A percentile compares a stretch with the other conserved stretches of the same genome.
These are phyloP conservation scores for Hippopotamyrus pictus DNA, from an alignment of 2,797 vertebrate species.

Conservation along the genomic window DNA sequence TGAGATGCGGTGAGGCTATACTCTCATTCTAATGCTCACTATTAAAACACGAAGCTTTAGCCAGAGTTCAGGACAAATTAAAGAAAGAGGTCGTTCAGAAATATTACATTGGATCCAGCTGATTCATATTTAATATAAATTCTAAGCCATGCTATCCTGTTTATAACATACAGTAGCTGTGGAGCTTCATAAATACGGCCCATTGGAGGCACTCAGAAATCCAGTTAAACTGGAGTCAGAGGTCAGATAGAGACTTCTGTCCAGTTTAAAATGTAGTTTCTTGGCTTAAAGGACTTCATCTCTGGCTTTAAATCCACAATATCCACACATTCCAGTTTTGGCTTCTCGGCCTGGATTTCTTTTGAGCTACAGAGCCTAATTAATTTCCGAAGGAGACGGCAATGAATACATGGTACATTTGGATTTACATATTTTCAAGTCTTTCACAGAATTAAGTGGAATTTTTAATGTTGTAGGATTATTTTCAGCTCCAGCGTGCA, in stretches of 20 bases:
- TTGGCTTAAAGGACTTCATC: neutral
- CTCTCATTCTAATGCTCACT: neutral
- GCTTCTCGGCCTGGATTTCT: neutral
- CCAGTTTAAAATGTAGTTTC: neutral
- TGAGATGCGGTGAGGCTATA: neutral
- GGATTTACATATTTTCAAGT: conserved; percentile 29
- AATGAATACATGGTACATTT: conserved; percentile 20
- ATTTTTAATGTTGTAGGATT: conserved; percentile 27
- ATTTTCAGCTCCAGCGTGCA: conserved; percentile 17
- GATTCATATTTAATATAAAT: neutral
- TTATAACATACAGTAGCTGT: neutral
- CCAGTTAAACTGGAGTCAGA: neutral
- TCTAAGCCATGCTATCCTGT: neutral
- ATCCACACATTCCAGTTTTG: neutral
- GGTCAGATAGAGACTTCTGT: neutral
- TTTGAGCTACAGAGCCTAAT: conserved; percentile 26
- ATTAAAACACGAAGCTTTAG: neutral
- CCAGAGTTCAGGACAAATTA: neutral
- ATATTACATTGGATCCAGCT: neutral
- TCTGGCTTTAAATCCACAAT: neutral
- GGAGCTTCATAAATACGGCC: neutral
- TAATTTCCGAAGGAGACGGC: conserved; percentile 26
- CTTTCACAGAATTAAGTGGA: conserved; percentile 28
- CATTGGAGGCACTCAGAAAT: neutral
- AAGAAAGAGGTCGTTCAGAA: neutral